These are phyloP conservation scores for Amiota mariae DNA, from an alignment of 2,888 invertebrate genomes.

Conservation along the genomic window DNA sequence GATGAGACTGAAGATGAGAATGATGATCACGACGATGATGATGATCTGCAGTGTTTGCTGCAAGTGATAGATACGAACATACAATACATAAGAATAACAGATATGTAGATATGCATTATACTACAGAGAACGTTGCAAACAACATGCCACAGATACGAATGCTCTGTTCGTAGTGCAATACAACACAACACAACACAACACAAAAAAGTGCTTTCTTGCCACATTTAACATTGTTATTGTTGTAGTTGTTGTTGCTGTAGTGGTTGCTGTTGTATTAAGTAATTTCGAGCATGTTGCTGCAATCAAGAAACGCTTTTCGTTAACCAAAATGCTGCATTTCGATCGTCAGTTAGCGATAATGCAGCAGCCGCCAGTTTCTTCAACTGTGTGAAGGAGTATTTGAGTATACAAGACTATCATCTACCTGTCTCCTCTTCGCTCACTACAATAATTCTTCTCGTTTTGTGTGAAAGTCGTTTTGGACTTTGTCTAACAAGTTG, in stretches of 20 bases:
- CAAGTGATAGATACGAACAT: slow-evolving; percentile 12
- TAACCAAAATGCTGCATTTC: slow-evolving; percentile 29
- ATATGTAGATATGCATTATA: not conserved
- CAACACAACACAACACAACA: no score
- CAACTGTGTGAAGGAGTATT: no score
- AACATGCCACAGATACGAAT: slow-evolving; percentile 23
- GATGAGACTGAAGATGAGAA: no score
- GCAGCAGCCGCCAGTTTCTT: not conserved
- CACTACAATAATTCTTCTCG: not conserved
- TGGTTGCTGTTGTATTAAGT: slow-evolving; percentile 53
- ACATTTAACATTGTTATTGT: slow-evolving; percentile 6
- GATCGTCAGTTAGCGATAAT: slow-evolving; percentile 20
- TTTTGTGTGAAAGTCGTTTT: not conserved
- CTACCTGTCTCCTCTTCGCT: not conserved
- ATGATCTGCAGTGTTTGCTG: not conserved
- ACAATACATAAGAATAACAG: not conserved
- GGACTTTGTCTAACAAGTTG: slow-evolving; percentile 2
- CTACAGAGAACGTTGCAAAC: not conserved
- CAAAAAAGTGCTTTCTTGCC: slow-evolving; percentile 18
- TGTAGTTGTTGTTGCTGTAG: slow-evolving; percentile 61
- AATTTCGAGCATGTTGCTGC: slow-evolving; percentile 66
- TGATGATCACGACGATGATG: slow-evolving; percentile 1
- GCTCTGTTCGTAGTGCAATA: not conserved
- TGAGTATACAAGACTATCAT: not conserved
- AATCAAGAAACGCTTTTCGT: slow-evolving; percentile 58